Evolutionary conservation across 2,888 invertebrate species (phyloP).

Genomic region (Ennomos erosarius): DNA sequence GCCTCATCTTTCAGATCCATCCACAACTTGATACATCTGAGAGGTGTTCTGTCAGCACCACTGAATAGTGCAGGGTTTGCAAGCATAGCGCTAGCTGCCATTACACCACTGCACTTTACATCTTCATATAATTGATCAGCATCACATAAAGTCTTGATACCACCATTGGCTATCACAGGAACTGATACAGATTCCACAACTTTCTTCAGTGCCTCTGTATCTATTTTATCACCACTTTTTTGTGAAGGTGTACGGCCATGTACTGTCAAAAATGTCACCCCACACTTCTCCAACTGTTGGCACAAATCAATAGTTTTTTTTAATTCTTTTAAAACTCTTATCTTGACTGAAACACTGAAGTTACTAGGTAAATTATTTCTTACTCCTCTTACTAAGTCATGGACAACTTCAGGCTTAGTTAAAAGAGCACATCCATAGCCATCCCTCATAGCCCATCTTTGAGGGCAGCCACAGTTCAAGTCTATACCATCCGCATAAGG

Average conservation of each 20-base stretch:
- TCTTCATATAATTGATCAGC: slow-evolving; percentile 87
- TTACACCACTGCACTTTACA: slow-evolving; percentile 93
- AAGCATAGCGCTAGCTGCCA: slow-evolving; percentile 96
- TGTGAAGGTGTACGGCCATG: slow-evolving; percentile 96
- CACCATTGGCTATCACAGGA: slow-evolving; percentile 97
- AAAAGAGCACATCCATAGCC: slow-evolving; percentile 95
- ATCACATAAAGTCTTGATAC: slow-evolving; percentile 90
- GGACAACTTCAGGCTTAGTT: slow-evolving; percentile 92
- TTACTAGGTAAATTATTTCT: slow-evolving; percentile 88
- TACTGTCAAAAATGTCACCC: slow-evolving; percentile 94
- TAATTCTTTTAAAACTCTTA: slow-evolving; percentile 90
- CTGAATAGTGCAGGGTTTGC: slow-evolving; percentile 96
- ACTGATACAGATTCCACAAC: slow-evolving; percentile 90
- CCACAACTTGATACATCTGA: slow-evolving; percentile 93
- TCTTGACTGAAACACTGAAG: slow-evolving; percentile 96
- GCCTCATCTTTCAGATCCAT: slow-evolving; percentile 87
- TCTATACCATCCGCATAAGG: slow-evolving; percentile 96
- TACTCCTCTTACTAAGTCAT: slow-evolving; percentile 92
- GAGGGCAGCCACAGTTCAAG: slow-evolving; percentile 99
- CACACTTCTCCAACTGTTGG: slow-evolving; percentile 91
- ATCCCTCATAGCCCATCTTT: slow-evolving; percentile 96
- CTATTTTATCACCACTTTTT: slow-evolving; percentile 89
- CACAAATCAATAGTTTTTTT: slow-evolving; percentile 92
- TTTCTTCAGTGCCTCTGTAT: slow-evolving; percentile 88
- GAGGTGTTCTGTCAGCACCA: slow-evolving; percentile 89